These are phyloP conservation scores for Agelaius phoeniceus DNA, from an alignment of 2,113 vertebrate species.

Conservation along the genomic window DNA sequence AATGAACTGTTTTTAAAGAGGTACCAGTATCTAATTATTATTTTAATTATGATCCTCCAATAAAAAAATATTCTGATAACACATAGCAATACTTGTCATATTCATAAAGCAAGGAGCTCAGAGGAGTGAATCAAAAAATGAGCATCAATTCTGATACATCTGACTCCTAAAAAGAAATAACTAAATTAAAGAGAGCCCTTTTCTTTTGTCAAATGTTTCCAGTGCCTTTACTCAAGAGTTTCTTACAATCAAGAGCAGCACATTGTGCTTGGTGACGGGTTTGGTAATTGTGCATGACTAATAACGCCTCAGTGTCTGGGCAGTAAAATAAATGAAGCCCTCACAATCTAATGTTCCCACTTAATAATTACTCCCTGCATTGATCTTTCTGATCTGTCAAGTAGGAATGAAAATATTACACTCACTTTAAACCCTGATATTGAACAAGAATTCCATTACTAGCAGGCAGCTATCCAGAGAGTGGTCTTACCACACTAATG, in stretches of 20 bases:
- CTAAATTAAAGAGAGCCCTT: not conserved
- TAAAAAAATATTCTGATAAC: not conserved
- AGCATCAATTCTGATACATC: not conserved
- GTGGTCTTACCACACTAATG: not conserved
- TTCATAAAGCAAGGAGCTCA: not conserved
- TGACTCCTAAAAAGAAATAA: not conserved
- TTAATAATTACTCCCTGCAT: constrained; percentile 24
- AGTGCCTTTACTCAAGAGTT: not conserved
- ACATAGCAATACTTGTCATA: not conserved
- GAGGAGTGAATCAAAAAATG: not conserved
- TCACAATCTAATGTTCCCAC: constrained; percentile 8
- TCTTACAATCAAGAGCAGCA: not conserved
- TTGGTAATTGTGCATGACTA: constrained; percentile 18
- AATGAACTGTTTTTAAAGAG: not conserved
- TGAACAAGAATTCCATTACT: constrained; percentile 26
- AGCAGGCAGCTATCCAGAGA: not conserved
- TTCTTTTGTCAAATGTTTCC: not conserved
- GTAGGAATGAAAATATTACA: not conserved
- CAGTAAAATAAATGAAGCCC: constrained; percentile 32
- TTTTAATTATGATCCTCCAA: not conserved
- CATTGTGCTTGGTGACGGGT: not conserved
- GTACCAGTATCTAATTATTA: not conserved
- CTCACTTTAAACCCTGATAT: constrained; percentile 5
- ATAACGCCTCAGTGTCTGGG: not conserved
- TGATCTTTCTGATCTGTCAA: constrained; percentile 12